Evolutionary conservation across 1,140 invertebrate species (phyloP).

Genomic region (Drosophila sucinea): DNA sequence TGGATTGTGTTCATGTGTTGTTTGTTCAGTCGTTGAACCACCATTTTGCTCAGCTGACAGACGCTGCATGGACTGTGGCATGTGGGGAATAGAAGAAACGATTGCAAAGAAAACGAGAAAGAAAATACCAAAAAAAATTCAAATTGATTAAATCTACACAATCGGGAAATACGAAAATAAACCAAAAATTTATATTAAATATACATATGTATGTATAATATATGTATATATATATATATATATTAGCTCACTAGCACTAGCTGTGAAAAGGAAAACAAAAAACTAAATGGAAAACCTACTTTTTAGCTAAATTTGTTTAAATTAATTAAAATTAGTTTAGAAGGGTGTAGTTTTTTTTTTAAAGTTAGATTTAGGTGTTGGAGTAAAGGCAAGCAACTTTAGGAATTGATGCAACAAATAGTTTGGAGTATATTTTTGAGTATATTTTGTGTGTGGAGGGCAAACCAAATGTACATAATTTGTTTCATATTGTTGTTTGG

Average conservation of each 20-base stretch:
- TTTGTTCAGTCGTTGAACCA: slow-evolving; percentile 85
- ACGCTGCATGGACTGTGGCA: slow-evolving; percentile 87
- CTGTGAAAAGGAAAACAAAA: not conserved
- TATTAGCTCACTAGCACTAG: no score
- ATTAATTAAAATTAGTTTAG: no score
- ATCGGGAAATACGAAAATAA: not conserved
- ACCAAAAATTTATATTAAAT: not conserved
- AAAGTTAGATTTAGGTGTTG: not conserved
- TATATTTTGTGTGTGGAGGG: slow-evolving; percentile 18
- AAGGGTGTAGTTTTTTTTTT: not conserved
- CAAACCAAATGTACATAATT: slow-evolving; percentile 57
- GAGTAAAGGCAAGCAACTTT: slow-evolving; percentile 23
- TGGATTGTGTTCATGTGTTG: slow-evolving; percentile 86
- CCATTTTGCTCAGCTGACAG: slow-evolving; percentile 85
- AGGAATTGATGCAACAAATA: slow-evolving; percentile 53
- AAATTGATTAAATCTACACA: not conserved
- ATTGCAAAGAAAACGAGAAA: not conserved
- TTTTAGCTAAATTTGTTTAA: slow-evolving; percentile 21
- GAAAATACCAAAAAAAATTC: not conserved
- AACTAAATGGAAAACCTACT: slow-evolving; percentile 23
- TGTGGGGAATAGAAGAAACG: slow-evolving; percentile 85
- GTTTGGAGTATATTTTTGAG: slow-evolving; percentile 35
- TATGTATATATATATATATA: slow-evolving; percentile 13
- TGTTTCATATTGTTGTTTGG: not conserved
- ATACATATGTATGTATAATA: no score